Conservation (phyloP, 1,140 invertebrate species). For the Varroa destructor region DNA sequence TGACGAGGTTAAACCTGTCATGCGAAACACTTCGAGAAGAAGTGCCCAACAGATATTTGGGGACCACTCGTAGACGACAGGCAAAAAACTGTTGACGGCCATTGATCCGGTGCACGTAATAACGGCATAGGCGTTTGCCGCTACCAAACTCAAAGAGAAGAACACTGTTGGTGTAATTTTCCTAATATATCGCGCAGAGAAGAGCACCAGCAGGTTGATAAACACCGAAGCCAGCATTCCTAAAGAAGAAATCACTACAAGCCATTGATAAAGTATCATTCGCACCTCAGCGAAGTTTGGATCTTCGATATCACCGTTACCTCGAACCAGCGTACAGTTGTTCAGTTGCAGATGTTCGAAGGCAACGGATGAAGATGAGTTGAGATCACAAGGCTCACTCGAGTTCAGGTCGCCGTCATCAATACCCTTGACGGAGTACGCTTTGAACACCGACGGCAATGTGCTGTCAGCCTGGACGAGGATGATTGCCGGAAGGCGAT, state of each 20-base stretch:
- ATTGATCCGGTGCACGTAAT: slow-evolving; percentile 44
- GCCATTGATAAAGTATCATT: background rate
- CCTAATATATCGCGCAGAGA: slow-evolving; percentile 18
- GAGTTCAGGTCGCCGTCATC: no score
- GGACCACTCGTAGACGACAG: slow-evolving; percentile 33
- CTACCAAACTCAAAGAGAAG: slow-evolving; percentile 49
- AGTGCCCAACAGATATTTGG: slow-evolving; percentile 38
- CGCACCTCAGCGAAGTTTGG: background rate
- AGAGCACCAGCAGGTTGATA: slow-evolving; percentile 19
- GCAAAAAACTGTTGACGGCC: slow-evolving; percentile 46
- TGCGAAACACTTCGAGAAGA: slow-evolving; percentile 44
- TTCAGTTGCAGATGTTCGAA: no score
- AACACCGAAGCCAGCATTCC: slow-evolving; percentile 5
- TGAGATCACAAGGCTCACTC: no score
- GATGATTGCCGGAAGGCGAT: no score
- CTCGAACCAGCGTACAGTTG: no score
- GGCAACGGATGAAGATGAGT: no score
- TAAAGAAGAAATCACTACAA: background rate
- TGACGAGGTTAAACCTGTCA: slow-evolving; percentile 48
- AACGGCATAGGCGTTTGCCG: slow-evolving; percentile 48
- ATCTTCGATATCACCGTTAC: no score
- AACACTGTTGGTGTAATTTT: slow-evolving; percentile 42
- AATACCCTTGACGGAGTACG: no score
- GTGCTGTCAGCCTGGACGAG: no score
- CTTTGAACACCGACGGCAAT: no score